Conservation (phyloP, 2,888 invertebrate species). For the Slavum lentiscoides region DNA sequence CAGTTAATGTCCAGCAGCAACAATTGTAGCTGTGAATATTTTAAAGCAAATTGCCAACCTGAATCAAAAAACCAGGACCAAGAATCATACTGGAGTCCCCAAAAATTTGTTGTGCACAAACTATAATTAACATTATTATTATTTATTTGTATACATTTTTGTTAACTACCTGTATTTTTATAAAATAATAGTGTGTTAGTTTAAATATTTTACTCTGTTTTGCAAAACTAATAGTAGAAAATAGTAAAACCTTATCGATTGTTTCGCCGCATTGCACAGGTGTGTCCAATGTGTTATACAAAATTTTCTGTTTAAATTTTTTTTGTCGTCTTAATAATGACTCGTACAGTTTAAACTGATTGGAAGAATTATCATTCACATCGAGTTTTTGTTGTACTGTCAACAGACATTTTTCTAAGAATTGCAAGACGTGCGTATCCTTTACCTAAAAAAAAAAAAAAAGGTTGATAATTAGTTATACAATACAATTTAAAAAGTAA, state of each 20-base stretch:
- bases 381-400: constrained; percentile 34
- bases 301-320: constrained; percentile 34
- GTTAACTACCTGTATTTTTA: too few species aligned
- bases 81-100: too few species aligned
- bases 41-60: too few species aligned
- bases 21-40: too few species aligned
- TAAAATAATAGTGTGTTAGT: background rate
- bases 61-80: too few species aligned
- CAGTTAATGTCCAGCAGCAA: too few species aligned
- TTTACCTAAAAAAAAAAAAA: constrained; percentile 22
- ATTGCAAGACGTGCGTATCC: constrained; percentile 27
- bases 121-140: too few species aligned
- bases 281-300: constrained; percentile 28
- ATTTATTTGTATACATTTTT: too few species aligned
- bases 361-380: constrained; percentile 21
- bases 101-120: too few species aligned
- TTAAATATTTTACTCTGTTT: background rate
- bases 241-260: constrained; percentile 26
- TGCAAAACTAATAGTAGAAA: background rate
- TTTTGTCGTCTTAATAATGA: constrained; percentile 42
- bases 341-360: constrained; percentile 31
- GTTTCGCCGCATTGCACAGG: constrained; percentile 25
- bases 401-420: constrained; percentile 34
- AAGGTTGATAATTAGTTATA: background rate
- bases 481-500: constrained; percentile 56